phyloP scores from a whole-genome alignment of 2,888 invertebrate genomes.

The Cheilosia impressa region DNA sequence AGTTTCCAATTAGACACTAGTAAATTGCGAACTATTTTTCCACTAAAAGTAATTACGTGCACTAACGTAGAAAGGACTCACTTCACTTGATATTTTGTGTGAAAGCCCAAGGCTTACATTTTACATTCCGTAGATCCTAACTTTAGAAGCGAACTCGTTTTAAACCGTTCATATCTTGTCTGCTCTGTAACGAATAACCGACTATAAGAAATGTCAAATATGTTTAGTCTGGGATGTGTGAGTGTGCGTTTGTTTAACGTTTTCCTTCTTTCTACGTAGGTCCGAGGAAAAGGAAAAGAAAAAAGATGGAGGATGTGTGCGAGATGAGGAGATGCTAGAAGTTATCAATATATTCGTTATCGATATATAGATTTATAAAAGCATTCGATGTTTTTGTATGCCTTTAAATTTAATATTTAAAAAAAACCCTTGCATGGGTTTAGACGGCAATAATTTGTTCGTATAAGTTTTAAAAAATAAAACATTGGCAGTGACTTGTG shows the following conservation, averaged over 20 bases:
- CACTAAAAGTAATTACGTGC: background rate
- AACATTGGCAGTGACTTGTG: too few relatives aligned
- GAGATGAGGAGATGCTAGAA: conserved; percentile 4
- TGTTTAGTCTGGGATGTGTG: conserved; percentile 6
- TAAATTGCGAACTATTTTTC: background rate
- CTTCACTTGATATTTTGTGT: conserved; percentile 8
- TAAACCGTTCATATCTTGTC: conserved; percentile 41
- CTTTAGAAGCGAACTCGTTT: conserved; percentile 42
- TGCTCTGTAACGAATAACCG: conserved; percentile 49
- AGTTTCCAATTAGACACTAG: conserved; percentile 10
- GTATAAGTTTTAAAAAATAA: too few relatives aligned
- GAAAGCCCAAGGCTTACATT: conserved; percentile 41
- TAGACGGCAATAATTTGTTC: too few relatives aligned
- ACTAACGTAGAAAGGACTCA: conserved; percentile 15
- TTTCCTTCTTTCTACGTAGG: conserved; percentile 15
- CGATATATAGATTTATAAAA: background rate
- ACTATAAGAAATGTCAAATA: conserved; percentile 66
- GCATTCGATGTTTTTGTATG: background rate
- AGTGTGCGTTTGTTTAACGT: conserved; percentile 29
- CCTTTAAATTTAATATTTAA: background rate
- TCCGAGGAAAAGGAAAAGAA: conserved; percentile 1
- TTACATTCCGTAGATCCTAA: conserved; percentile 56
- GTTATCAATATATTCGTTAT: conserved; percentile 10
- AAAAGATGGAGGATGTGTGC: background rate
- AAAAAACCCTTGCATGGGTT: too few relatives aligned